Percentiles rank a stretch among this genome's conserved stretches.
phyloP scores from a whole-genome alignment of 1,140 invertebrate species.

The Pseudomyrmex pallidus region DNA sequence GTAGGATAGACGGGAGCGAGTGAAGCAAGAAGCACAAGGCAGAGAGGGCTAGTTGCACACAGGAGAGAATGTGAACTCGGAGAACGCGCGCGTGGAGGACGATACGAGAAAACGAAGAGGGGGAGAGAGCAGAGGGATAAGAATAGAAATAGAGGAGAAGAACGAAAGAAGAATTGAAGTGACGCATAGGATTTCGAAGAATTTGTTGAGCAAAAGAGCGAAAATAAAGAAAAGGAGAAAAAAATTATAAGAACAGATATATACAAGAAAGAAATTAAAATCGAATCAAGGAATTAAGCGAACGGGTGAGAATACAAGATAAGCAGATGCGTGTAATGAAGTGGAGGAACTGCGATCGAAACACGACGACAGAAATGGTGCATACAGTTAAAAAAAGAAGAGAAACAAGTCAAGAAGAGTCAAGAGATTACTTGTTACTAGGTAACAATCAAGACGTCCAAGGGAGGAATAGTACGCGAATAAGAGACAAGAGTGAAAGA shows the following conservation, averaged over 20 bases:
- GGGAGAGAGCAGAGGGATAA: constrained; percentile 66
- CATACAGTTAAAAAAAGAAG: constrained; percentile 37
- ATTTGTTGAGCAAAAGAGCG: constrained; percentile 14
- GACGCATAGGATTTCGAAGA: background rate
- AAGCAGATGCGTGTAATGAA: background rate
- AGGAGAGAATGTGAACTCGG: constrained; percentile 49
- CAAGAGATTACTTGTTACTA: constrained; percentile 29
- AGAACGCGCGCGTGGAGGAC: constrained; percentile 41
- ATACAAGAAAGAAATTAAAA: constrained; percentile 21
- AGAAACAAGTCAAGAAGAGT: constrained; percentile 38
- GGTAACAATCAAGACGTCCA: constrained; percentile 50
- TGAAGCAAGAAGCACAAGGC: constrained; percentile 62
- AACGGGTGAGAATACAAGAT: background rate
- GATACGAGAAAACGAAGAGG: constrained; percentile 30
- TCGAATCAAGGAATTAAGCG: background rate
- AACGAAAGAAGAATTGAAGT: constrained; percentile 18
- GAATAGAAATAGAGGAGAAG: constrained; percentile 39
- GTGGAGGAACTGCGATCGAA: constrained; percentile 39
- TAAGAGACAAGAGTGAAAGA: constrained; percentile 50
- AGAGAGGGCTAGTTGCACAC: constrained; percentile 51
- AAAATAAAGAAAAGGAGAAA: background rate
- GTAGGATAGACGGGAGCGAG: constrained; percentile 43
- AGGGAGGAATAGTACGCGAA: constrained; percentile 61
- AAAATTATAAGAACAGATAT: constrained; percentile 14
- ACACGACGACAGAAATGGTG: constrained; percentile 55